phyloP scores from a whole-genome alignment of 1,140 invertebrate genomes.

The Vanessa atalanta region DNA sequence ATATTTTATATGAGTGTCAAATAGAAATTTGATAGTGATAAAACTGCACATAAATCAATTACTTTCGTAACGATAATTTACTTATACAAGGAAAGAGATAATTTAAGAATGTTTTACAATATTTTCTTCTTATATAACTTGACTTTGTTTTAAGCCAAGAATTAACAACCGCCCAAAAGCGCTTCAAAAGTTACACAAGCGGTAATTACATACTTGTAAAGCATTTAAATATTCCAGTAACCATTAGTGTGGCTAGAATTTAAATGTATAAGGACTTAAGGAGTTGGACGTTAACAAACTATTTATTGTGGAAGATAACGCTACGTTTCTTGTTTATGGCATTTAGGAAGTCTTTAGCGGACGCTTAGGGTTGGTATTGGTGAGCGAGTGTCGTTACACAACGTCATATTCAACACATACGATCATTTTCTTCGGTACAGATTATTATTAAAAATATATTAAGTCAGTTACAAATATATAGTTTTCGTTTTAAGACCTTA shows the following conservation, averaged over 20 bases:
- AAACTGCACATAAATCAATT: too few species aligned
- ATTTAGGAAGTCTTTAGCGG: constrained; percentile 43
- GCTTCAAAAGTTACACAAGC: constrained; percentile 28
- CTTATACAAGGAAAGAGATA: too few species aligned
- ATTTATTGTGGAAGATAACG: constrained; percentile 43
- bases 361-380: constrained; percentile 28
- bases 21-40: too few species aligned
- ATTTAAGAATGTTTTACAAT: too few species aligned
- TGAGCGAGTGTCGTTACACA: constrained; percentile 22
- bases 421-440: background rate
- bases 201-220: constrained; percentile 34
- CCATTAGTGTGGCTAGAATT: constrained; percentile 38
- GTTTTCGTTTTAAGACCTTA: too few species aligned
- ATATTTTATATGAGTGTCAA: too few species aligned
- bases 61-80: too few species aligned
- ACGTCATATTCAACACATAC: constrained; percentile 16
- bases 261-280: constrained; percentile 40
- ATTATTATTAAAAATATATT: too few species aligned
- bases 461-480: too few species aligned
- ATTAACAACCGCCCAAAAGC: constrained; percentile 22
- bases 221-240: constrained; percentile 32
- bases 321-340: constrained; percentile 40
- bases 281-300: constrained; percentile 39
- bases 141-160: background rate
- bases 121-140: background rate